A percentile compares a stretch with the other conserved stretches of the same genome.
Conservation (phyloP, 2,113 vertebrate genomes). For the Pituophis catenifer region DNA sequence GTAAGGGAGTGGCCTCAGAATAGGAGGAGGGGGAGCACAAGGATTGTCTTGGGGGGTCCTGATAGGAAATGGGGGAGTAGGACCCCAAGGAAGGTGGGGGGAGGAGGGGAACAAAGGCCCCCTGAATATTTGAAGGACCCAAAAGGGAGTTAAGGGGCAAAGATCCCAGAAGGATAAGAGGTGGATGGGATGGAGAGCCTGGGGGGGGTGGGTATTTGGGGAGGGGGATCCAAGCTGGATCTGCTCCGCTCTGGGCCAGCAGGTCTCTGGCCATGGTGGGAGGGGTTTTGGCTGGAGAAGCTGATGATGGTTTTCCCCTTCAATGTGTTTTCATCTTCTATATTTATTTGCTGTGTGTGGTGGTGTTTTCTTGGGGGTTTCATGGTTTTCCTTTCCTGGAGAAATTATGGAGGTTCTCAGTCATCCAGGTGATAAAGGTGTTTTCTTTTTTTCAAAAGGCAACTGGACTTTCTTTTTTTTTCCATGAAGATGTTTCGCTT, state of each 20-base stretch:
- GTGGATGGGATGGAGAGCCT: neutral
- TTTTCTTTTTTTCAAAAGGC: neutral
- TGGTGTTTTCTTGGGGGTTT: neutral
- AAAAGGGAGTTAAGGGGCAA: neutral
- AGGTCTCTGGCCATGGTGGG: neutral
- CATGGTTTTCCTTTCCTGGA: neutral
- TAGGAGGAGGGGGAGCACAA: rapidly evolving
- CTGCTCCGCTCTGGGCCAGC: neutral
- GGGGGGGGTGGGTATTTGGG: neutral
- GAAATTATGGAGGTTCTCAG: neutral
- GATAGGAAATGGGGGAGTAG: neutral
- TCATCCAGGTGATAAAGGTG: neutral
- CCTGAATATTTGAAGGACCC: neutral
- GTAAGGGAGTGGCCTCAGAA: too few species aligned
- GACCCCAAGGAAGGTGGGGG: neutral
- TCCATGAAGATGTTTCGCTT: neutral
- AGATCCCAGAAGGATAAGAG: rapidly evolving
- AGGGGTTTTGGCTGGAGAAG: neutral
- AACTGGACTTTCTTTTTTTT: neutral
- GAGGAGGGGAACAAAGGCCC: neutral
- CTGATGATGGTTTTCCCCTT: neutral
- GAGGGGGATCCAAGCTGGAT: neutral
- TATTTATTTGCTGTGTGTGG: neutral
- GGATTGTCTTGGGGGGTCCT: too few species aligned
- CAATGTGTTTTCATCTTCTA: neutral